Conservation (phyloP, 2,888 invertebrate species). For the Hyppa rectilinea region DNA sequence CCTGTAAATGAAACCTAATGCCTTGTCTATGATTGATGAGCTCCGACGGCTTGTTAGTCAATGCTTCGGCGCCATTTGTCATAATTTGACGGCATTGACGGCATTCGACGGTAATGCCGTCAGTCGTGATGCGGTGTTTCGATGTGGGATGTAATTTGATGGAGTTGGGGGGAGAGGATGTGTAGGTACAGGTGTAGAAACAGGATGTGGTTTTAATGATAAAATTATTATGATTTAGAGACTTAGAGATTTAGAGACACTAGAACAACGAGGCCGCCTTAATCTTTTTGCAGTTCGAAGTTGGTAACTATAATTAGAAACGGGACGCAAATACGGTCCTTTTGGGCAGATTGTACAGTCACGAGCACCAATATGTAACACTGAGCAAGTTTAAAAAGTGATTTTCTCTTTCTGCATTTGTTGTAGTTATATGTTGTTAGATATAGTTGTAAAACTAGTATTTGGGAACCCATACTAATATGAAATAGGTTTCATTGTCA, state of each 20-base stretch:
- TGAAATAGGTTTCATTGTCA: no score
- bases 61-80: constrained; percentile 75
- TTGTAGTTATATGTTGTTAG: no score
- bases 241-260: no score
- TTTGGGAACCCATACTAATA: no score
- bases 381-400: no score
- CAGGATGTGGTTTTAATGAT: not conserved
- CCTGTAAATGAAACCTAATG: constrained; percentile 66
- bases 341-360: not conserved
- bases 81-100: constrained; percentile 79
- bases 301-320: not conserved
- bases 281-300: not conserved
- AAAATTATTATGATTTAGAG: no score
- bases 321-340: not conserved
- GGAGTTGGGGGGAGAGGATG: constrained; percentile 4
- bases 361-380: no score
- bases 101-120: constrained; percentile 70
- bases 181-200: not conserved
- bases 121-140: constrained; percentile 35
- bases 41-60: constrained; percentile 62
- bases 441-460: no score
- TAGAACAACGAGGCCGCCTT: no score
- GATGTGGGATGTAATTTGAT: constrained; percentile 56
- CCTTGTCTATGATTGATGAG: constrained; percentile 71
- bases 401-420: no score